phyloP scores from a whole-genome alignment of 2,797 vertebrate species.

The Halcyon badia region DNA sequence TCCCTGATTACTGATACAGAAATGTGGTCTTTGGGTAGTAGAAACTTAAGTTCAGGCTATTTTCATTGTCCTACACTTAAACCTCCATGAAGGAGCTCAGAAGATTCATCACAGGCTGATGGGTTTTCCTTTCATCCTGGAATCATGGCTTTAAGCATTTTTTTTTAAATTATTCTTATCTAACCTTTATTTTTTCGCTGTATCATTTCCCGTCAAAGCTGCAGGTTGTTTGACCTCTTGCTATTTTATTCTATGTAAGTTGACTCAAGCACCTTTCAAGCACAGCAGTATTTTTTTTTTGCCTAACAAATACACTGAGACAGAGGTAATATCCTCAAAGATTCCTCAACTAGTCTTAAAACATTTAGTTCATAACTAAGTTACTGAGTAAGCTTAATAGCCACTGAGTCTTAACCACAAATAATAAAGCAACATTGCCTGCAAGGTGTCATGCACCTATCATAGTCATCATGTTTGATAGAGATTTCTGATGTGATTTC shows the following conservation, averaged over 20 bases:
- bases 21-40: not conserved
- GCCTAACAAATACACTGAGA: not conserved
- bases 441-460: not conserved
- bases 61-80: not conserved
- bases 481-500: not conserved
- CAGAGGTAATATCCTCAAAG: not conserved
- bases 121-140: not conserved
- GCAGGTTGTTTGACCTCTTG: not conserved
- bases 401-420: not conserved
- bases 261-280: not conserved
- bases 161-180: not conserved
- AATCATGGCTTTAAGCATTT: not conserved
- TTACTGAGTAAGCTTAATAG: not conserved
- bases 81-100: not conserved
- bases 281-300: not conserved
- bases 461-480: not conserved
- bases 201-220: not conserved
- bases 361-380: not conserved
- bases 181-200: not conserved
- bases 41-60: not conserved
- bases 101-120: not conserved
- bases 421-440: not conserved
- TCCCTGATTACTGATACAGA: accelerated
- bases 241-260: not conserved
- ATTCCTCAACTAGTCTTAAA: not conserved